A percentile compares a stretch with the other conserved stretches of the same genome.
Evolutionary conservation across 1,140 invertebrate species (phyloP).

Genomic region (Trissolcus basalis): DNA sequence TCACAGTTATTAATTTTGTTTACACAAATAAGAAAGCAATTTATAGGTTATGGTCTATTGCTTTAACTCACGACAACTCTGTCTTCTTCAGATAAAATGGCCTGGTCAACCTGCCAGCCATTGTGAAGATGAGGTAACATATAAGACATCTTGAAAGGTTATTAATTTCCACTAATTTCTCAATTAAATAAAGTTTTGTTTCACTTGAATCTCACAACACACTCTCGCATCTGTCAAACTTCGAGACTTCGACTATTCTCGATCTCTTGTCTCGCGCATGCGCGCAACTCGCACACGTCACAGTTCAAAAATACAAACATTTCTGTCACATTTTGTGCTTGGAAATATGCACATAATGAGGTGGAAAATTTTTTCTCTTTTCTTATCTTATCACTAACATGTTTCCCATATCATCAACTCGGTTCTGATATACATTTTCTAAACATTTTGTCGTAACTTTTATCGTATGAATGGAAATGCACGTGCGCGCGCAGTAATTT

Average conservation of each 20-base stretch:
- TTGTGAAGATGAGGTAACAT: constrained; percentile 99
- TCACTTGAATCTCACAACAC: not conserved
- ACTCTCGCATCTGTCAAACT: not conserved
- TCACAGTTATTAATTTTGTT: not conserved
- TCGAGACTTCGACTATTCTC: no score
- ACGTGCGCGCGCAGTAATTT: no score
- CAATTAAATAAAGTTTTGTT: not conserved
- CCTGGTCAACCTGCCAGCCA: constrained; percentile 99
- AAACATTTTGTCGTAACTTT: no score
- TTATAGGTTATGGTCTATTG: not conserved
- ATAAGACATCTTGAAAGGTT: constrained; percentile 90
- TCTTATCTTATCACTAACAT: no score
- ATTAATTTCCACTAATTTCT: not conserved
- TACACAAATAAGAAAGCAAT: no score
- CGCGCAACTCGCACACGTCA: not conserved
- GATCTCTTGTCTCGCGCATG: not conserved
- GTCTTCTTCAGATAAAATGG: constrained; percentile 98
- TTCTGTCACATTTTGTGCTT: no score
- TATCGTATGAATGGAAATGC: no score
- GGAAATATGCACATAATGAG: no score
- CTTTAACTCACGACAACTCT: constrained; percentile 87
- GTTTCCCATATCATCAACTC: no score
- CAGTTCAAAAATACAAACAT: no score
- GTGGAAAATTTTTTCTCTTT: no score
- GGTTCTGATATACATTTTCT: no score